Percentiles rank a stretch among this genome's conserved stretches.
These are phyloP conservation scores for Hyposoter dolosus DNA, from an alignment of 2,888 invertebrate species.

Conservation along the genomic window DNA sequence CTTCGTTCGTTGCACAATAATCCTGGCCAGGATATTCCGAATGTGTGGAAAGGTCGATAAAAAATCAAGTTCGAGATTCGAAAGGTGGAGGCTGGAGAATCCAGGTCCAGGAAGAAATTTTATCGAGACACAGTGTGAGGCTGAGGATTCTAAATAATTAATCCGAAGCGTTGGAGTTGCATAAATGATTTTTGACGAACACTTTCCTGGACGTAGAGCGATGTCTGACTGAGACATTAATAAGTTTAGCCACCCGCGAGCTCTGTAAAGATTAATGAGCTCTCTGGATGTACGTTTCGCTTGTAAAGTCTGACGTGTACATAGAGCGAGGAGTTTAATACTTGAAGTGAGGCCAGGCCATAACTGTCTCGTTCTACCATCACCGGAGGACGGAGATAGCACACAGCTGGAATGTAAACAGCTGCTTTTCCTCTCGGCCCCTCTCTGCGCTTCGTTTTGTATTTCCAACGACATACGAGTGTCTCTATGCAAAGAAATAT, in stretches of 20 bases:
- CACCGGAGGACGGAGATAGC: not conserved
- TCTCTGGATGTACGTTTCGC: conserved; percentile 6
- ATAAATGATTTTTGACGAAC: not conserved
- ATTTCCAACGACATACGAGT: not conserved
- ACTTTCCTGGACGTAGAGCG: not conserved
- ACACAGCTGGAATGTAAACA: not conserved
- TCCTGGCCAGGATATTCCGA: too few relatives aligned
- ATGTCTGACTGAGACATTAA: conserved; percentile 13
- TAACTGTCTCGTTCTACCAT: conserved; percentile 11
- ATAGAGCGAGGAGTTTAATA: conserved; percentile 62
- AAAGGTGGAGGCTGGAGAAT: too few relatives aligned
- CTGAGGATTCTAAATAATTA: not conserved
- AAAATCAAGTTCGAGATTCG: too few relatives aligned
- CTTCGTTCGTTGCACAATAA: too few relatives aligned
- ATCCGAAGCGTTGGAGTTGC: not conserved
- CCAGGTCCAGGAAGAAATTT: too few relatives aligned
- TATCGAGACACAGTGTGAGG: too few relatives aligned
- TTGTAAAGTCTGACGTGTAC: conserved; percentile 6
- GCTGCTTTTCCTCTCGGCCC: not conserved
- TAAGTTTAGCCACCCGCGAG: conserved; percentile 30
- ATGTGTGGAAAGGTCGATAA: too few relatives aligned
- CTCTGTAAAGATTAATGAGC: conserved; percentile 58
- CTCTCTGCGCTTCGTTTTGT: not conserved
- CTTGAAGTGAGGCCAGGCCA: conserved; percentile 63
- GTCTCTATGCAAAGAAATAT: not conserved